Evolutionary conservation across 1,140 invertebrate genomes (phyloP).

Genomic region (Hypsibius dujardini): DNA sequence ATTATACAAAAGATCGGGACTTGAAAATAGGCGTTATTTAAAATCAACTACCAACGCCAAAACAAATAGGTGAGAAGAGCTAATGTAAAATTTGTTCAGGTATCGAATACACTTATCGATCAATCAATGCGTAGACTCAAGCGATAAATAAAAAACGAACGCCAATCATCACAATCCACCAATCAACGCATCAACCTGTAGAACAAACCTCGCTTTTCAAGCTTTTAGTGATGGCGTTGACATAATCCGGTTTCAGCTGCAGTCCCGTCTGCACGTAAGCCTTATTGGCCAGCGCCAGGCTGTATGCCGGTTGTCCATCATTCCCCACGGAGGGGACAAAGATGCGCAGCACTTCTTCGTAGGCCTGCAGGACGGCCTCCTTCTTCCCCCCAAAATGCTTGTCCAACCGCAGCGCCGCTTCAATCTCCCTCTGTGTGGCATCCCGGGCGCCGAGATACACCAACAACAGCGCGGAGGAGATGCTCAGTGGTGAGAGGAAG

Average conservation of each 20-base stretch:
- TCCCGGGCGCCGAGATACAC: not conserved
- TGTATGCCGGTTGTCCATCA: not conserved
- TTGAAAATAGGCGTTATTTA: too few relatives aligned
- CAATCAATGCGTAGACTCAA: too few relatives aligned
- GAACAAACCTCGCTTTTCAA: not conserved
- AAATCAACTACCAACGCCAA: too few relatives aligned
- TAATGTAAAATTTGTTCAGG: too few relatives aligned
- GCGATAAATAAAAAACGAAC: too few relatives aligned
- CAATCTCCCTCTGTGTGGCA: not conserved
- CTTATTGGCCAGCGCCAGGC: not conserved
- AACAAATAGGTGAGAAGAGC: too few relatives aligned
- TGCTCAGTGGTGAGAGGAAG: conserved; percentile 13
- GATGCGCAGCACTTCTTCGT: not conserved
- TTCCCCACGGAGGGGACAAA: not conserved
- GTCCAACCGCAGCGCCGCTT: not conserved
- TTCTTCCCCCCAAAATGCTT: not conserved
- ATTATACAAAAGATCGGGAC: too few relatives aligned
- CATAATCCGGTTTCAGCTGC: not conserved
- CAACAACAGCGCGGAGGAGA: conserved; percentile 10
- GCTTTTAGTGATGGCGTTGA: not conserved
- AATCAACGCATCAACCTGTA: too few relatives aligned
- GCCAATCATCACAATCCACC: too few relatives aligned
- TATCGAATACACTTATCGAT: too few relatives aligned
- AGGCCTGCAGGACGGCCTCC: conserved; percentile 7
- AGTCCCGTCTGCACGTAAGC: not conserved